A percentile compares a stretch with the other conserved stretches of the same genome.
Conservation (phyloP, 2,113 vertebrate genomes). For the Halcyon senegalensis region DNA sequence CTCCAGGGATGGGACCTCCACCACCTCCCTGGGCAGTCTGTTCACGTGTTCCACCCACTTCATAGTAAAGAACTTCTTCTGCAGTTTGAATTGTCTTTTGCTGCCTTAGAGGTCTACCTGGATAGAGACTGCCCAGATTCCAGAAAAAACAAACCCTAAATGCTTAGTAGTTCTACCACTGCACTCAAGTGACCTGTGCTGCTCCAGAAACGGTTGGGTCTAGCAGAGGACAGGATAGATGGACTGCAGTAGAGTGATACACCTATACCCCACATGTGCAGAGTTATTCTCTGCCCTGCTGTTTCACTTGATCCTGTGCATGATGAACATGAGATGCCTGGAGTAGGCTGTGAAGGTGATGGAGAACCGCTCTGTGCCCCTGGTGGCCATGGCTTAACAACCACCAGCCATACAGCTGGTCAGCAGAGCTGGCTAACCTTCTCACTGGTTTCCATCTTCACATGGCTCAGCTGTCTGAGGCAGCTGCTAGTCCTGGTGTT, state of each 20-base stretch:
- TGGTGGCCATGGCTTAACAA: background rate
- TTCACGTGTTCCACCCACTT: too few relatives aligned
- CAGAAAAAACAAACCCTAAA: background rate
- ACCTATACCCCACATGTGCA: rapidly evolving
- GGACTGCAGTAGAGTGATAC: background rate
- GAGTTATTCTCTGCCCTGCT: background rate
- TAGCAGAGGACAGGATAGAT: background rate
- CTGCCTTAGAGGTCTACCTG: background rate
- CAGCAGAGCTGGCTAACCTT: background rate
- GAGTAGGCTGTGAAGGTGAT: background rate
- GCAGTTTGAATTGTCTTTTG: background rate
- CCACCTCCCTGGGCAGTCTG: too few relatives aligned
- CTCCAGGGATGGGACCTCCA: too few relatives aligned
- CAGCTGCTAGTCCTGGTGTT: background rate
- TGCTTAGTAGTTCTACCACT: background rate
- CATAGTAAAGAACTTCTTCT: too few relatives aligned
- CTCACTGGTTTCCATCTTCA: background rate
- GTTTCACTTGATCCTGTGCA: background rate
- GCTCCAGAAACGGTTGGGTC: background rate
- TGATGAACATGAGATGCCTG: background rate
- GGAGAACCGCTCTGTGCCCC: background rate
- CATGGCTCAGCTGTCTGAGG: background rate
- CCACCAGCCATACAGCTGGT: background rate
- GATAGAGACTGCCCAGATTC: background rate
- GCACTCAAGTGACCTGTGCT: background rate